A percentile compares a stretch with the other conserved stretches of the same genome.
phyloP scores from a whole-genome alignment of 2,113 vertebrate genomes.

The Gadus macrocephalus region DNA sequence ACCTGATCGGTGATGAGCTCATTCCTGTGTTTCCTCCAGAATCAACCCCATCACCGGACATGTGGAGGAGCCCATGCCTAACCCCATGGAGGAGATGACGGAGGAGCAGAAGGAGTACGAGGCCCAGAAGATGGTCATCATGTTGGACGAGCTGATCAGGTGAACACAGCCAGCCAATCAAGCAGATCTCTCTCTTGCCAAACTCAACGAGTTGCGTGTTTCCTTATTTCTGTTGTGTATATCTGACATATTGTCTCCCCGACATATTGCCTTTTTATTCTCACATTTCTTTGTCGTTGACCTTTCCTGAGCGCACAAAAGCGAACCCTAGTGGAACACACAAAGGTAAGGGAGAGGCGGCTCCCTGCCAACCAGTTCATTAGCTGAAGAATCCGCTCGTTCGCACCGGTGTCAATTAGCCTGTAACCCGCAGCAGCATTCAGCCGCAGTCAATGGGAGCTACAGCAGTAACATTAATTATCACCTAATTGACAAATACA shows the following conservation, averaged over 20 bases:
- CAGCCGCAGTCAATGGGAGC: conserved; percentile 79
- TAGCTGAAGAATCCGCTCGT: conserved; percentile 80
- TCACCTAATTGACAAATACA: conserved; percentile 76
- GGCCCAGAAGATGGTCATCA: conserved; percentile 93
- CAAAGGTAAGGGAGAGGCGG: conserved; percentile 70
- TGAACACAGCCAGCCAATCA: conserved; percentile 46
- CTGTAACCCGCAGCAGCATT: conserved; percentile 63
- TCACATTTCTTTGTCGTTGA: conserved; percentile 48
- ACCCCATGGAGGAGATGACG: conserved; percentile 96
- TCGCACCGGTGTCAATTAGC: conserved; percentile 80
- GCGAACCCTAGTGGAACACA: conserved; percentile 32
- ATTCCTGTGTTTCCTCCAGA: conserved; percentile 56
- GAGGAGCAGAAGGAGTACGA: conserved; percentile 98
- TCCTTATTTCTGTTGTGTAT: conserved; percentile 37
- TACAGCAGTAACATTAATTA: conserved; percentile 84
- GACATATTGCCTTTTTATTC: conserved; percentile 8
- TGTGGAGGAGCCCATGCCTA: conserved; percentile 90
- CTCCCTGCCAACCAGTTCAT: conserved; percentile 89
- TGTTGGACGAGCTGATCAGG: conserved; percentile 97
- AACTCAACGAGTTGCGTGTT: neutral
- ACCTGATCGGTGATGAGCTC: neutral
- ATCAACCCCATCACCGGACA: conserved; percentile 98
- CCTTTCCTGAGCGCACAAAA: conserved; percentile 52
- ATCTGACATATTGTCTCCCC: conserved; percentile 30
- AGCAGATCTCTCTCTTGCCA: conserved; percentile 12